Base-by-base conservation (phyloP, 1,140 invertebrate genomes). In the Aricia agestis region DNA sequence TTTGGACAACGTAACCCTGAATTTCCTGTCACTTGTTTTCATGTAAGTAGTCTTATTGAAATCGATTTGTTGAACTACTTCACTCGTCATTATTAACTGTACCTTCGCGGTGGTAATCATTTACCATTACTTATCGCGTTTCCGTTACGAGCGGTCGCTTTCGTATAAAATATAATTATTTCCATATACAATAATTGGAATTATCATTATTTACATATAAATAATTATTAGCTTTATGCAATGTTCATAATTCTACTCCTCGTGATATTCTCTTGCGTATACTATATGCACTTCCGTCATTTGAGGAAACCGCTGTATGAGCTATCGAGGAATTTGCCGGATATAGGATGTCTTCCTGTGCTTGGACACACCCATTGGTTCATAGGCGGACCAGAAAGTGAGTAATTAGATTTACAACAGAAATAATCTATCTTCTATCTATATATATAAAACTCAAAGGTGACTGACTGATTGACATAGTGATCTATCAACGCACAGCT, bases 291-390 rank as follows among this genome's bases (percentile, higher is more conserved):
- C 67, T 85, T 78, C 74, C 75, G 84, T 36, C 69, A 69, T 19
- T 69, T 72, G 19, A 76, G 84, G 9, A 82, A 81, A 66, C 71
- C 75, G 6, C 71, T 88, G n/a, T 86, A 86, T 71, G 73, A 81
- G 9, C 75, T 88, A n/a, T 78, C 82, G 0, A 67, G 79, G 66
- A 79, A 63, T 25, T 68, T 85, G n/a, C 81, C 81, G 0, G 69
- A 73, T 59, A 70, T 67, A 6, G 85, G 84, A 11, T 69, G 73
- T 57, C 68, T 88, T 10, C 84, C 84, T 7, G 65, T 86, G 9
- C 25, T 88, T 4, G 86, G 85, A 69, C 83, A 87, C 17, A 81
- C 81, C 0, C 85, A 87, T 72, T 87, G 85, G 85, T 85, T 86
- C 72, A 80, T 87, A 42, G 85, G 85, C 17, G 82, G 84, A 7